Evolutionary conservation across 2,888 invertebrate species (phyloP).

Genomic region (Heteropelma amictum): DNA sequence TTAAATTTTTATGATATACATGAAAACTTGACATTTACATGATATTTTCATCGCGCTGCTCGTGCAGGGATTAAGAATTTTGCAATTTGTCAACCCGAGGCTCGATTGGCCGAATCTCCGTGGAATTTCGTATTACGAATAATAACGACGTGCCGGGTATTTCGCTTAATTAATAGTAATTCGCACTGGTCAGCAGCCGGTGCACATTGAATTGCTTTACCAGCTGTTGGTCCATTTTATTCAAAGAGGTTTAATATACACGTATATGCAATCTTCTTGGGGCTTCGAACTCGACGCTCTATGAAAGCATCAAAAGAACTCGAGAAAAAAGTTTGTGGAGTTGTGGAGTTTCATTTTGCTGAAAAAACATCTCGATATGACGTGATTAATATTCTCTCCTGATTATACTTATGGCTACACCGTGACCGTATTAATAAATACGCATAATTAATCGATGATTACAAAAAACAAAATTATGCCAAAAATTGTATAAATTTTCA

Average conservation of each 20-base stretch:
- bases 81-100: not conserved
- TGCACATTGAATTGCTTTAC: constrained; percentile 34
- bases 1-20: not conserved
- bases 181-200: constrained; percentile 41
- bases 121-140: constrained; percentile 32
- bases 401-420: too few species aligned
- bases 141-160: constrained; percentile 33
- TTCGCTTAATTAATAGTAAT: constrained; percentile 54
- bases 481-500: not conserved
- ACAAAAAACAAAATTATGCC: not conserved
- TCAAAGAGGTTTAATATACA: too few species aligned
- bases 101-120: not conserved
- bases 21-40: too few species aligned
- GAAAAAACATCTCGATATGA: too few species aligned
- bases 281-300: constrained; percentile 4
- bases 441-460: too few species aligned
- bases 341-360: too few species aligned
- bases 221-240: constrained; percentile 36
- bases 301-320: not conserved
- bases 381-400: constrained; percentile 43
- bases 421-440: too few species aligned
- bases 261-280: constrained; percentile 4
- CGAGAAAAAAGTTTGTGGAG: not conserved
- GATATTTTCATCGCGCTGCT: too few species aligned
- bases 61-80: not conserved